Conservation (phyloP, 2,888 invertebrate genomes). For the Apoda limacodes region DNA sequence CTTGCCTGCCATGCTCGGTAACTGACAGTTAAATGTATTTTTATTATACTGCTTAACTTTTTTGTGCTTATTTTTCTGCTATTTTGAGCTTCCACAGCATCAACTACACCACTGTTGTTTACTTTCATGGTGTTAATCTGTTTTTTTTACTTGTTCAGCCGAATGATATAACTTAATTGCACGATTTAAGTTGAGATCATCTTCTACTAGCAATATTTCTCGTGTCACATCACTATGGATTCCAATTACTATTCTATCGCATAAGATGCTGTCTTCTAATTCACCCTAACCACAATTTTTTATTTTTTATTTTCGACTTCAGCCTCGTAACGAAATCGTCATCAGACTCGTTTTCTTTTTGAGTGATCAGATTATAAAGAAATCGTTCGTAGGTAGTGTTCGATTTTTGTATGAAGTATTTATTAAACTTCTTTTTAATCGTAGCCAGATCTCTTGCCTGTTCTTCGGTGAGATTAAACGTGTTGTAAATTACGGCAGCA, state of each 20-base stretch:
- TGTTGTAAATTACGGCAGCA: slow-evolving; percentile 7
- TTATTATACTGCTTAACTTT: neutral
- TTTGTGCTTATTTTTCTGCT: neutral
- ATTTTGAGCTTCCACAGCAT: neutral
- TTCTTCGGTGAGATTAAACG: neutral
- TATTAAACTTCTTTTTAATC: neutral
- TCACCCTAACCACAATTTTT: neutral
- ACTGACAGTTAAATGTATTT: neutral
- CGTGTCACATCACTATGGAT: slow-evolving; percentile 1
- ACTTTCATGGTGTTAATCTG: neutral
- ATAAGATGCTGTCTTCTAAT: neutral
- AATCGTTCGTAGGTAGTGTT: slow-evolving; percentile 6
- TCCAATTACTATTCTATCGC: slow-evolving; percentile 4
- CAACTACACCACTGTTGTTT: neutral
- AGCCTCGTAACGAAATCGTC: neutral
- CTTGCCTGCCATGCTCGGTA: neutral
- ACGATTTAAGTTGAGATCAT: neutral
- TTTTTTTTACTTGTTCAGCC: neutral
- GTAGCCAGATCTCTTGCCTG: neutral
- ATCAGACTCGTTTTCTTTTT: neutral
- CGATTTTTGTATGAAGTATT: slow-evolving; percentile 3
- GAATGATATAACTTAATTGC: neutral
- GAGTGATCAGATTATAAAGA: slow-evolving; percentile 1
- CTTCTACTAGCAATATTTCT: slow-evolving; percentile 2
- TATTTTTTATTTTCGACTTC: neutral